Percentiles rank a stretch among this genome's conserved stretches.
Conservation (phyloP, 2,888 invertebrate genomes). For the Eustalomyia histrio region DNA sequence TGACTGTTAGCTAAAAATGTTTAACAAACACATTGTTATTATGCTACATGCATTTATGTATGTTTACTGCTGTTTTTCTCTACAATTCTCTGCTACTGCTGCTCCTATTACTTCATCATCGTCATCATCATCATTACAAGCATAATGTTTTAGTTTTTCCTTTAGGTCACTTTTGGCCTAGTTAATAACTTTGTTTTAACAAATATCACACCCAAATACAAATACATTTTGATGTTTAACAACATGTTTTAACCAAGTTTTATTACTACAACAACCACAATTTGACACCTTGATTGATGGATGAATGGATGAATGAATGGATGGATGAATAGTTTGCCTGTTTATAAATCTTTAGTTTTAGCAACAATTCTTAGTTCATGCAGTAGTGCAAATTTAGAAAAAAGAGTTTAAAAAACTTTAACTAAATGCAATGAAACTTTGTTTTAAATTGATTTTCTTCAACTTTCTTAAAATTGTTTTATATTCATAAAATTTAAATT, state of each 20-base stretch:
- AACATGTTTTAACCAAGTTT: slow-evolving; percentile 57
- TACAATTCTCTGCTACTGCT: background rate
- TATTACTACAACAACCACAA: slow-evolving; percentile 54
- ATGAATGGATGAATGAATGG: slow-evolving; percentile 28
- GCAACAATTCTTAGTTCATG: background rate
- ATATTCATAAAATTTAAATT: slow-evolving; percentile 3
- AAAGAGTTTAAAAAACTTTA: slow-evolving; percentile 1
- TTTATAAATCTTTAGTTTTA: slow-evolving; percentile 22
- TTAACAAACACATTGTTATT: slow-evolving; percentile 51
- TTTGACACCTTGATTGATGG: slow-evolving; percentile 63
- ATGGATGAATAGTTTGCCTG: no score
- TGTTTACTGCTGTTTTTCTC: slow-evolving; percentile 5
- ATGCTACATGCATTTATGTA: slow-evolving; percentile 39
- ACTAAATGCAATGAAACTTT: slow-evolving; percentile 7
- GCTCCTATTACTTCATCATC: no score
- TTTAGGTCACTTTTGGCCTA: slow-evolving; percentile 58
- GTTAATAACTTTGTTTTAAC: slow-evolving; percentile 55
- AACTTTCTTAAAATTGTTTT: background rate
- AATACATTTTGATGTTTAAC: slow-evolving; percentile 38
- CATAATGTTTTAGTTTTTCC: slow-evolving; percentile 51
- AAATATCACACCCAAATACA: slow-evolving; percentile 29
- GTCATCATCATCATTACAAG: slow-evolving; percentile 3
- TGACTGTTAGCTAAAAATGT: slow-evolving; percentile 58
- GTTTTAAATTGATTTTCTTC: background rate
- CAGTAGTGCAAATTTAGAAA: background rate